phyloP scores from a whole-genome alignment of 2,797 vertebrate genomes.

The Glossophaga mutica region DNA sequence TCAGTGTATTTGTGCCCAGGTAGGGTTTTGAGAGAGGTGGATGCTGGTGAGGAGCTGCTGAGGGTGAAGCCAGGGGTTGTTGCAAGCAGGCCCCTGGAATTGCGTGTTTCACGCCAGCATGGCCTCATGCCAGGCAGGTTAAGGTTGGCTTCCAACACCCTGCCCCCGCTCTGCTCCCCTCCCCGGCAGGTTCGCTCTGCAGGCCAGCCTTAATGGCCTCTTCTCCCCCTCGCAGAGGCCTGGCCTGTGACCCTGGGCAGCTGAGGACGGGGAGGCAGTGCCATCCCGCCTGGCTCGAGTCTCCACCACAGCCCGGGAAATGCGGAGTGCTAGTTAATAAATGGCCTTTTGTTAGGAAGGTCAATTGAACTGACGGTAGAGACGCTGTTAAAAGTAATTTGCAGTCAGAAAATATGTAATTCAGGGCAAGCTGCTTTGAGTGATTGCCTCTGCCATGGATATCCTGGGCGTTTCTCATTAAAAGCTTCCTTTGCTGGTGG shows the following conservation, averaged over 20 bases:
- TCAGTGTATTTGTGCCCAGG: background rate
- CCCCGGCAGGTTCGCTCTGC: background rate
- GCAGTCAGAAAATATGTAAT: conserved; percentile 77
- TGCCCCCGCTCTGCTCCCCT: background rate
- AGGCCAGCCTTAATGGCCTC: background rate
- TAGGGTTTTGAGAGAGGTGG: background rate
- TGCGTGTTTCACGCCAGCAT: background rate
- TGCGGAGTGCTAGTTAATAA: conserved; percentile 67
- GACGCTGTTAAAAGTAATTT: conserved; percentile 75
- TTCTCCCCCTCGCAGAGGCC: background rate
- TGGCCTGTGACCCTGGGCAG: background rate
- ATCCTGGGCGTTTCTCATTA: conserved; percentile 73
- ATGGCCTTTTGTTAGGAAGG: conserved; percentile 77
- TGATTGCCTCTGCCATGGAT: conserved; percentile 68
- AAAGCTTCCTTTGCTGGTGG: conserved; percentile 60
- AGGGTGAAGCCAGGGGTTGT: background rate
- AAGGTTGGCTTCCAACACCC: background rate
- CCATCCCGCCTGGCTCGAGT: conserved; percentile 33
- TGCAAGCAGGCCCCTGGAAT: background rate
- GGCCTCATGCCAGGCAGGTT: background rate
- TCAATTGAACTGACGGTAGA: conserved; percentile 73
- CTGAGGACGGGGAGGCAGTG: background rate
- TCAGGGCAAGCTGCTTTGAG: conserved; percentile 65
- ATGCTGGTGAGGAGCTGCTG: background rate
- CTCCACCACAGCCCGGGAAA: conserved; percentile 16